Percentiles rank a stretch among this genome's conserved stretches.
phyloP scores from a whole-genome alignment of 2,113 vertebrate species.

The Uria aalge region DNA sequence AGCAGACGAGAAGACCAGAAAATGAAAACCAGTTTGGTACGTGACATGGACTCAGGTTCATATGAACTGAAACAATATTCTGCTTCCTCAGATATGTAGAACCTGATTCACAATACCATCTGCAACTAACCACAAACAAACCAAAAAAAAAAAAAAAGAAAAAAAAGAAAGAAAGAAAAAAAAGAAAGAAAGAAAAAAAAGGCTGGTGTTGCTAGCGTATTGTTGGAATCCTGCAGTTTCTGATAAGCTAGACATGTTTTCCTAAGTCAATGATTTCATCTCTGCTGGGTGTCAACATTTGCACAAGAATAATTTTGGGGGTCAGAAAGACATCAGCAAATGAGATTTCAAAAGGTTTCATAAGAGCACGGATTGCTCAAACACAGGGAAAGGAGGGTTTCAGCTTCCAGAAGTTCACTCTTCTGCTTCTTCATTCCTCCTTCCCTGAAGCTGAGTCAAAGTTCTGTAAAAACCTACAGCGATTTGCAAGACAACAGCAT shows the following conservation, averaged over 20 bases:
- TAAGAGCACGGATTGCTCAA: conserved; percentile 57
- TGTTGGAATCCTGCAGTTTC: neutral
- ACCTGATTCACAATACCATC: neutral
- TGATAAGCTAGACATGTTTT: conserved; percentile 34
- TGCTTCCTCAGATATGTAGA: neutral
- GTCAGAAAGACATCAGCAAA: conserved; percentile 58
- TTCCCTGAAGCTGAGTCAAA: conserved; percentile 63
- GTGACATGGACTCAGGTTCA: neutral
- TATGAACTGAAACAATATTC: neutral
- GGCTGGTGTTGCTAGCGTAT: neutral
- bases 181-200: neutral
- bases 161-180: neutral
- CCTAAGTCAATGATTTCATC: conserved; percentile 46
- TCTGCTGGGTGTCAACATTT: conserved; percentile 61
- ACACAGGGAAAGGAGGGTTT: conserved; percentile 55
- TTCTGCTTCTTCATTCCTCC: conserved; percentile 64
- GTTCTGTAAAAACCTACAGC: conserved; percentile 41
- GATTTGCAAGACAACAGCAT: neutral
- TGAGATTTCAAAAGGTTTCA: conserved; percentile 63
- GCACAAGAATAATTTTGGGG: conserved; percentile 64
- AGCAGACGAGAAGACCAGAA: neutral
- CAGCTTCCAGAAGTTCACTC: conserved; percentile 48
- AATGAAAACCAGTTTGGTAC: neutral
- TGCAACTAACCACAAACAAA: neutral
- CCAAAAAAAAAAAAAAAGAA: too few relatives aligned